phyloP scores from a whole-genome alignment of 2,113 vertebrate species.

The Hylia prasina region DNA sequence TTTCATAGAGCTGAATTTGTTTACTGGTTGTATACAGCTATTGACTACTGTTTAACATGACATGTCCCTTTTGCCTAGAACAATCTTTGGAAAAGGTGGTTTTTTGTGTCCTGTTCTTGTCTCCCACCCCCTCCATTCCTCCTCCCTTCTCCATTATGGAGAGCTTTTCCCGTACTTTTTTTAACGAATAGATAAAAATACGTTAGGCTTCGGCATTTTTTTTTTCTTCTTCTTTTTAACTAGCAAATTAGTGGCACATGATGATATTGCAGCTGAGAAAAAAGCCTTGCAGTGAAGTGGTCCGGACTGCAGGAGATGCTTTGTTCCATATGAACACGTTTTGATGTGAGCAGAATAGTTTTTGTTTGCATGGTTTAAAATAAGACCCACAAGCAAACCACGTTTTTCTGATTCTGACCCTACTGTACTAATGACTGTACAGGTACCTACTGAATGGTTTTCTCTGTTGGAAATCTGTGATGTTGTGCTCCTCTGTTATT shows the following conservation, averaged over 20 bases:
- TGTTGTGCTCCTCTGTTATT: neutral
- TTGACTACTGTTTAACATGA: slow-evolving; percentile 86
- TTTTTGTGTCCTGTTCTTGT: slow-evolving; percentile 51
- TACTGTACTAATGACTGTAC: neutral
- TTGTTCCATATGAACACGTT: neutral
- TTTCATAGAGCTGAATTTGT: slow-evolving; percentile 86
- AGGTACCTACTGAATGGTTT: neutral
- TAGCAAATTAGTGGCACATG: slow-evolving; percentile 4
- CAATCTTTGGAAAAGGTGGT: slow-evolving; percentile 40
- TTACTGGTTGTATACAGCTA: slow-evolving; percentile 84
- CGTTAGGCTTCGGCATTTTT: neutral
- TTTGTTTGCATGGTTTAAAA: neutral
- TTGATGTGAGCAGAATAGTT: neutral
- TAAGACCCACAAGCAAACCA: neutral
- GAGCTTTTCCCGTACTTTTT: slow-evolving; percentile 44
- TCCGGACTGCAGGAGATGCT: slow-evolving; percentile 31
- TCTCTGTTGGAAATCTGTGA: neutral
- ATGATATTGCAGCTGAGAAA: slow-evolving; percentile 5
- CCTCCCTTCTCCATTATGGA: slow-evolving; percentile 34
- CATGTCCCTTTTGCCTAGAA: slow-evolving; percentile 72
- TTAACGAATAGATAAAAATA: slow-evolving; percentile 37
- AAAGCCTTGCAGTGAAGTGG: neutral
- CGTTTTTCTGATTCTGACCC: neutral
- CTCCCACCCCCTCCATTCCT: slow-evolving; percentile 24
- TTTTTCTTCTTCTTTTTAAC: neutral